phyloP scores from a whole-genome alignment of 1,140 invertebrate genomes.

The Calosoma granatense region DNA sequence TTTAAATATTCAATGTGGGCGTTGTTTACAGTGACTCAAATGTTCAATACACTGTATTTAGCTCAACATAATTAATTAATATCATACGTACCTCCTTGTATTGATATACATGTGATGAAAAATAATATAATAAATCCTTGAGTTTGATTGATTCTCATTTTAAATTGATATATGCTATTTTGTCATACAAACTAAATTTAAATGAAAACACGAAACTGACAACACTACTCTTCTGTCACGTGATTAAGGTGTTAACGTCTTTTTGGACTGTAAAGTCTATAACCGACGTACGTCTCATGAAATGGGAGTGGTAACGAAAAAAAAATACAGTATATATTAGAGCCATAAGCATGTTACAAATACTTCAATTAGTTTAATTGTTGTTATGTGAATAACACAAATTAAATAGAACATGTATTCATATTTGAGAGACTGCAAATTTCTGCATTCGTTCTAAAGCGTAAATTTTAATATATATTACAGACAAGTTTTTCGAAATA shows the following conservation, averaged over 20 bases:
- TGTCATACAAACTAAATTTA: not conserved
- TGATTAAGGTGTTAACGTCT: not conserved
- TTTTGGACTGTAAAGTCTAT: not conserved
- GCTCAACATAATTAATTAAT: not conserved
- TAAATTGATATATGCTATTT: not conserved
- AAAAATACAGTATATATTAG: too few species aligned
- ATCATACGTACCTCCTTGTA: not conserved
- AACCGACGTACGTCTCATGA: not conserved
- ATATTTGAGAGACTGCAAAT: too few species aligned
- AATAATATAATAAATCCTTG: not conserved
- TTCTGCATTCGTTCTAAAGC: too few species aligned
- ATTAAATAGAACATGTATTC: too few species aligned
- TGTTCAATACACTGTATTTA: not conserved
- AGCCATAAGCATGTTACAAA: too few species aligned
- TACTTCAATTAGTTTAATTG: too few species aligned
- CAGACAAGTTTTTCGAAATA: too few species aligned
- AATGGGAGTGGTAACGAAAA: not conserved
- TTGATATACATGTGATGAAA: not conserved
- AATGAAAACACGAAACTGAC: constrained; percentile 1
- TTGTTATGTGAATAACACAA: too few species aligned
- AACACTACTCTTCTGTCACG: not conserved
- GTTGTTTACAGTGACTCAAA: not conserved
- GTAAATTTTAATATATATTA: too few species aligned
- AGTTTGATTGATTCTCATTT: not conserved
- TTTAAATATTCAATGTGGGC: too few species aligned